Evolutionary conservation across 2,113 vertebrate genomes (phyloP).

Genomic region (Thamnaconus septentrionalis): DNA sequence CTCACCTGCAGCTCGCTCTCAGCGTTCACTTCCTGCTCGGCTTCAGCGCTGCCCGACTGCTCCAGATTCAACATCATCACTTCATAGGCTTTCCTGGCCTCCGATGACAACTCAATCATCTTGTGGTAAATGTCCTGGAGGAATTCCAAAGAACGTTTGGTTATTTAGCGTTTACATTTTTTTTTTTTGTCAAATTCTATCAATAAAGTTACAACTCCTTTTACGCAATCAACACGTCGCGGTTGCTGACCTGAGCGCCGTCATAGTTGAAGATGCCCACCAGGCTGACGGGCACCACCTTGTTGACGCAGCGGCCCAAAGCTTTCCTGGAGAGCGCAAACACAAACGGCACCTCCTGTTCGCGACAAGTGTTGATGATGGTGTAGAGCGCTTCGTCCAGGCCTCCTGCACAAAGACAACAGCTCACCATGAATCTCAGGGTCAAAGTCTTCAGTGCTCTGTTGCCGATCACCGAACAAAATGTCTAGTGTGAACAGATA

Average conservation of each 20-base stretch:
- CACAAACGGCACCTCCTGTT: conserved; percentile 90
- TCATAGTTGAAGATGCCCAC: conserved; percentile 99
- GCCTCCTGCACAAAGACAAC: conserved; percentile 79
- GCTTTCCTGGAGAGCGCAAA: conserved; percentile 94
- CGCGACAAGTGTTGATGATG: conserved; percentile 88
- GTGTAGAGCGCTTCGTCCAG: conserved; percentile 93
- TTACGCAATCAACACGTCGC: too few relatives aligned
- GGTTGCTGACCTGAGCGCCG: conserved; percentile 88
- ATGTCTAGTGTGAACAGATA: too few relatives aligned
- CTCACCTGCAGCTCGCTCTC: conserved; percentile 21
- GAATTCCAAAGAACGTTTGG: background rate
- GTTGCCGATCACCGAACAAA: too few relatives aligned
- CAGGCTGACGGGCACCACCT: conserved; percentile 93
- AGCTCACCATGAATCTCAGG: background rate
- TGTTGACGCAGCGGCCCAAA: conserved; percentile 93
- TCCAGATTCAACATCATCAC: conserved; percentile 82
- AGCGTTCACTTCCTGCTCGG: conserved; percentile 22
- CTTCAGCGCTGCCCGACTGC: conserved; percentile 13
- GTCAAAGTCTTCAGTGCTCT: background rate
- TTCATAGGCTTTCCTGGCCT: conserved; percentile 88
- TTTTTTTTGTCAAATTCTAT: too few relatives aligned
- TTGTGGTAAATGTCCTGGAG: conserved; percentile 89
- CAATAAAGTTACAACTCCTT: too few relatives aligned
- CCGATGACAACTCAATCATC: conserved; percentile 91
- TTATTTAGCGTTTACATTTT: background rate